Percentiles rank a stretch among this genome's conserved stretches.
phyloP scores from a whole-genome alignment of 2,797 vertebrate species.

The Xyrichtys novacula region DNA sequence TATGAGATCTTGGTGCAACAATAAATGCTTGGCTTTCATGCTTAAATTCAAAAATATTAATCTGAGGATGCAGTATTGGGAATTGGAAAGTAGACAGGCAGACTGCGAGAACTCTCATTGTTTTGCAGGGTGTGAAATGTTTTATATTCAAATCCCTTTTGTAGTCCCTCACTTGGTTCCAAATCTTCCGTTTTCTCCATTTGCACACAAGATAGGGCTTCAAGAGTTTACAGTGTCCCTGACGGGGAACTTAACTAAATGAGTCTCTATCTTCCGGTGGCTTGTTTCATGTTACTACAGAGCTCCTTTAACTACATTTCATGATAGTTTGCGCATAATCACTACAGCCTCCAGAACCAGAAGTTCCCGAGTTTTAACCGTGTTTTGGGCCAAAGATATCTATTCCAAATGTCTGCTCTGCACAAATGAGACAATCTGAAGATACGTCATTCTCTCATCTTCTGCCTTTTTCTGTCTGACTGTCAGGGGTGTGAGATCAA shows the following conservation, averaged over 20 bases:
- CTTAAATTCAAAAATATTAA: constrained; percentile 61
- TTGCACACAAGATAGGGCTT: constrained; percentile 43
- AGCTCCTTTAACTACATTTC: constrained; percentile 50
- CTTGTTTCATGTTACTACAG: constrained; percentile 51
- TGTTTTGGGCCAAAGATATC: constrained; percentile 38
- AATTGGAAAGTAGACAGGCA: constrained; percentile 37
- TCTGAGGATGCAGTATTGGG: constrained; percentile 42
- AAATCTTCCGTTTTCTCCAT: constrained; percentile 52
- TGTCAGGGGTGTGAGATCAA: constrained; percentile 39
- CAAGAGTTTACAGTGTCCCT: constrained; percentile 53
- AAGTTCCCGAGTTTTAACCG: constrained; percentile 35
- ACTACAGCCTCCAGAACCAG: not conserved
- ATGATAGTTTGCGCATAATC: constrained; percentile 45
- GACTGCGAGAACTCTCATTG: constrained; percentile 50
- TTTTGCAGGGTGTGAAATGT: constrained; percentile 61
- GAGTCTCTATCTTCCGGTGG: constrained; percentile 58
- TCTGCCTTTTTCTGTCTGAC: constrained; percentile 16
- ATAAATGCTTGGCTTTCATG: constrained; percentile 50
- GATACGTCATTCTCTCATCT: constrained; percentile 8
- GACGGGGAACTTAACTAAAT: constrained; percentile 61
- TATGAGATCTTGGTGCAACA: constrained; percentile 36
- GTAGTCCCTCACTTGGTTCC: constrained; percentile 24
- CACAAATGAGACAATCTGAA: constrained; percentile 40
- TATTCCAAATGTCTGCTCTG: constrained; percentile 41
- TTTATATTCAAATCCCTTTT: constrained; percentile 59